These are phyloP conservation scores for Caenorhabditis tropicalis DNA, from an alignment of 1,140 invertebrate species.

Conservation along the genomic window DNA sequence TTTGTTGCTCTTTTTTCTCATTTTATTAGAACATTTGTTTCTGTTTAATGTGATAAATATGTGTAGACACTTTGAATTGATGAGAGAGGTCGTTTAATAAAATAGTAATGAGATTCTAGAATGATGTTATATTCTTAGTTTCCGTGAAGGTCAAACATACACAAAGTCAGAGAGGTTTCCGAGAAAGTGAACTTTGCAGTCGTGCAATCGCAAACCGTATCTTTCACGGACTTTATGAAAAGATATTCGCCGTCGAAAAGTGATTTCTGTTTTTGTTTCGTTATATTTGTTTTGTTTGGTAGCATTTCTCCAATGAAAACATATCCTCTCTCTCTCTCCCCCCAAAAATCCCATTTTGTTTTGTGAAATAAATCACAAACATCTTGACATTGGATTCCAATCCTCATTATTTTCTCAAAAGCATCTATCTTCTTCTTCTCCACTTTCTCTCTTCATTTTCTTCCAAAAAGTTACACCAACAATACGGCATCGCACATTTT, in stretches of 20 bases:
- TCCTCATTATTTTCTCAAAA: slow-evolving; percentile 7
- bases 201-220: not conserved
- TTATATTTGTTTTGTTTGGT: not conserved
- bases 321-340: not conserved
- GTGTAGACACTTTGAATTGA: not conserved
- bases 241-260: not conserved
- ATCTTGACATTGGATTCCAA: not conserved
- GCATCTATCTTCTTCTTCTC: not conserved
- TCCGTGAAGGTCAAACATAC: slow-evolving; percentile 38
- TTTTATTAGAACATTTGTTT: not conserved
- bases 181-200: slow-evolving; percentile 39
- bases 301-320: not conserved
- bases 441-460: not conserved
- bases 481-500: slow-evolving; percentile 10
- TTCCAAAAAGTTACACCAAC: slow-evolving; percentile 29
- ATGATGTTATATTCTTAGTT: not conserved
- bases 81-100: not conserved
- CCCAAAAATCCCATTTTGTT: not conserved
- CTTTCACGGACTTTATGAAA: not conserved
- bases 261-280: not conserved
- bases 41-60: not conserved
- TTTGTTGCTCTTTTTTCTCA: not conserved
- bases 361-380: not conserved
- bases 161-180: slow-evolving; percentile 6
- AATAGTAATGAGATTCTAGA: not conserved